Evolutionary conservation across 37 sponge, comb jelly and placozoan species (phyloP).

Genomic region (Cliona cf. orientalis): DNA sequence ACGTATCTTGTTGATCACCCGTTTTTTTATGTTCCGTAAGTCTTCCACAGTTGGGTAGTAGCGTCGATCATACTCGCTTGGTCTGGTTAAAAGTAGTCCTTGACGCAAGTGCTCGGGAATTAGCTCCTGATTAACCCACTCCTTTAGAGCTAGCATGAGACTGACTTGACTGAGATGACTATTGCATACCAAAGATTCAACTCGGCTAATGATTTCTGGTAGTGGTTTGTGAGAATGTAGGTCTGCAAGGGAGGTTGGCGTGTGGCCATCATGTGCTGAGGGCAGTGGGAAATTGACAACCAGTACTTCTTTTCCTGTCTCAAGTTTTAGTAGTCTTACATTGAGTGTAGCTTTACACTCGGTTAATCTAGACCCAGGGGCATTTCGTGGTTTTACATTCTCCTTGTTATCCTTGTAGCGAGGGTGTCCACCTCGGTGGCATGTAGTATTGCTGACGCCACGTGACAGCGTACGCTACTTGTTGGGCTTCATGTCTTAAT

Average conservation of each 20-base stretch:
- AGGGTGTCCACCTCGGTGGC: neutral
- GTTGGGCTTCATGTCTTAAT: neutral
- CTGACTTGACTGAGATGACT: slow-evolving; percentile 29
- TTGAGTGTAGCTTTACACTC: slow-evolving; percentile 26
- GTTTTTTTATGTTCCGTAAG: slow-evolving; percentile 1
- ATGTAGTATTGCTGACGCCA: neutral
- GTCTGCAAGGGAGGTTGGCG: slow-evolving; percentile 26
- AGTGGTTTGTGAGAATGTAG: slow-evolving; percentile 32
- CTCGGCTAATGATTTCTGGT: neutral
- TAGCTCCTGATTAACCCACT: slow-evolving; percentile 27
- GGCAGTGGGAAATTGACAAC: slow-evolving; percentile 5
- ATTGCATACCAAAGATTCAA: slow-evolving; percentile 13
- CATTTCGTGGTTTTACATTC: slow-evolving; percentile 11
- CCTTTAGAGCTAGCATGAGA: slow-evolving; percentile 17
- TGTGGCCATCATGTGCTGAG: slow-evolving; percentile 14
- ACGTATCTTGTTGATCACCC: slow-evolving; percentile 17
- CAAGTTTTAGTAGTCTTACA: neutral
- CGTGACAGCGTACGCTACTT: neutral
- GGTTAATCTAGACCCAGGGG: slow-evolving; percentile 17
- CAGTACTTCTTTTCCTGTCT: slow-evolving; percentile 7
- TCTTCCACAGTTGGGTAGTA: slow-evolving; percentile 37
- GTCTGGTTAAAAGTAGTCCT: slow-evolving; percentile 3
- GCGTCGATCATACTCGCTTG: slow-evolving; percentile 25
- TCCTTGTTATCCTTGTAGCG: neutral
- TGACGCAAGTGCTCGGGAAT: slow-evolving; percentile 26